These are phyloP conservation scores for Apamea epomidion DNA, from an alignment of 2,888 invertebrate genomes.

Conservation along the genomic window DNA sequence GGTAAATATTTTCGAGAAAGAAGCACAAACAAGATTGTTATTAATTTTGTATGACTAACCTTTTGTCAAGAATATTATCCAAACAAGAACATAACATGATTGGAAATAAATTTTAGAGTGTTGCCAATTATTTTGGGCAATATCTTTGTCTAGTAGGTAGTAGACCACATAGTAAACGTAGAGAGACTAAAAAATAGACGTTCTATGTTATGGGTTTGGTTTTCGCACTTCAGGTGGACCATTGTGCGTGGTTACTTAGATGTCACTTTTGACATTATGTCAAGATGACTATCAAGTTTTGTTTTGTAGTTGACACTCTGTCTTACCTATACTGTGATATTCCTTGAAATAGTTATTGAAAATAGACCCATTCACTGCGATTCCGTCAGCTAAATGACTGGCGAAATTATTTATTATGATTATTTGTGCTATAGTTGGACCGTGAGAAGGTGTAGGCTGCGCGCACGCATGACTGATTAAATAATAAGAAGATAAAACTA, in stretches of 20 bases:
- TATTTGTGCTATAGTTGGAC: slow-evolving; percentile 40
- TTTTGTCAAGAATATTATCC: slow-evolving; percentile 19
- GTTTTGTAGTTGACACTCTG: slow-evolving; percentile 29
- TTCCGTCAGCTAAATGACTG: slow-evolving; percentile 45
- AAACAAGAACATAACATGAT: slow-evolving; percentile 9
- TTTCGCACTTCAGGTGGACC: too few relatives aligned
- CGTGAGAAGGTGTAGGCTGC: slow-evolving; percentile 5
- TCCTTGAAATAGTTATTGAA: slow-evolving; percentile 53
- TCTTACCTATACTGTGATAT: not conserved
- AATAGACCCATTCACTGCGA: slow-evolving; percentile 47
- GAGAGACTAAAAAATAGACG: not conserved
- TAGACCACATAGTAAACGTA: not conserved
- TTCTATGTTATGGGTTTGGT: too few relatives aligned
- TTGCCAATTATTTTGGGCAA: not conserved
- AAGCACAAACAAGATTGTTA: slow-evolving; percentile 16
- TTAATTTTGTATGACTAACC: slow-evolving; percentile 2
- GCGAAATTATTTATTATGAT: slow-evolving; percentile 47
- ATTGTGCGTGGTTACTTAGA: too few relatives aligned
- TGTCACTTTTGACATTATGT: not conserved
- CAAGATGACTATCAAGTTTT: not conserved
- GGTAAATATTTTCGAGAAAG: slow-evolving; percentile 4
- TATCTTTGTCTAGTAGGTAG: too few relatives aligned
- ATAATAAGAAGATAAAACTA: not conserved
- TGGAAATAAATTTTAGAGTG: not conserved
- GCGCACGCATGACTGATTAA: not conserved